Conservation (phyloP, 2,113 vertebrate genomes). For the Psammodynastes pulverulentus region DNA sequence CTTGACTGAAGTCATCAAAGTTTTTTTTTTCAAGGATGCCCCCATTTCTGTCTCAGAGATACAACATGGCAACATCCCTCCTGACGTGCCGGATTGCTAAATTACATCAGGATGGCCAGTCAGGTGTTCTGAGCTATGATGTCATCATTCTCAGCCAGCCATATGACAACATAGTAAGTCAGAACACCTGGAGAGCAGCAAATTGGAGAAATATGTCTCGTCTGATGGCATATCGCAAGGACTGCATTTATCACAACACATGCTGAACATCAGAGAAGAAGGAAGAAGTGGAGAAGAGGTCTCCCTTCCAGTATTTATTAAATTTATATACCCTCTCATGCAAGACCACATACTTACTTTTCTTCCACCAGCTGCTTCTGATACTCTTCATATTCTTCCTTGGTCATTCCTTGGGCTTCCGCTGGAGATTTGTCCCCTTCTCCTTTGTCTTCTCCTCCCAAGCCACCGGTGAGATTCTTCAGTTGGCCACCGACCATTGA, state of each 20-base stretch:
- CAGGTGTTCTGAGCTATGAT: background rate
- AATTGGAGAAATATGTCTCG: background rate
- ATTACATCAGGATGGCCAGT: background rate
- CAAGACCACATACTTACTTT: conserved; percentile 79
- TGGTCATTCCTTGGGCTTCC: conserved; percentile 89
- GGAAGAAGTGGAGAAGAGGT: background rate
- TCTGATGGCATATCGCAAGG: background rate
- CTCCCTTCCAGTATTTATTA: background rate
- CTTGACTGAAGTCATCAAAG: background rate
- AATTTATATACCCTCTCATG: background rate
- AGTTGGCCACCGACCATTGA: conserved; percentile 93
- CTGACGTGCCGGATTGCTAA: background rate
- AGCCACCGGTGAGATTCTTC: conserved; percentile 93
- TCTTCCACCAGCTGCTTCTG: conserved; percentile 96
- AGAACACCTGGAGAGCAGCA: background rate
- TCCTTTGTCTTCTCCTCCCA: conserved; percentile 86
- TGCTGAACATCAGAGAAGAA: background rate
- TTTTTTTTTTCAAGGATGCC: background rate
- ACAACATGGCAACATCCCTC: background rate
- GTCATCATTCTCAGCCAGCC: background rate
- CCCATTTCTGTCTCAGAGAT: background rate
- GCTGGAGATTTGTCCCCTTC: conserved; percentile 86
- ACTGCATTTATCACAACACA: background rate
- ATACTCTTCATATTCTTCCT: conserved; percentile 94
- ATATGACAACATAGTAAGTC: background rate